Evolutionary conservation across 2,113 vertebrate genomes (phyloP).

Genomic region (Chrysemys picta): DNA sequence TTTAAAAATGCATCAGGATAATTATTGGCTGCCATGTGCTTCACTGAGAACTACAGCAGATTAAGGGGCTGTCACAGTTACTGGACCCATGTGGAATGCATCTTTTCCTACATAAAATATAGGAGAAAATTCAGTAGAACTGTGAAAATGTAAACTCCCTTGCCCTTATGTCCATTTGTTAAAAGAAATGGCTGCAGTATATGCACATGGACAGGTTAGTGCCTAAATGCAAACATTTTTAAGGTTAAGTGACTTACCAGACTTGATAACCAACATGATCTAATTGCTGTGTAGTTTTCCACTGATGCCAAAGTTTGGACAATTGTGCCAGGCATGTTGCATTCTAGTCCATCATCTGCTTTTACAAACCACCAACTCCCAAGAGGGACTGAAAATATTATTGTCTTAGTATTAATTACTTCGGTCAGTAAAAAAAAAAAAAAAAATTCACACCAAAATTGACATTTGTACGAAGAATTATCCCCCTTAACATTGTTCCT

Average conservation of each 20-base stretch:
- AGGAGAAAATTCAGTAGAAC: not conserved
- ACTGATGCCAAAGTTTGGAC: not conserved
- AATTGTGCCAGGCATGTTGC: not conserved
- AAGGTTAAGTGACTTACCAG: not conserved
- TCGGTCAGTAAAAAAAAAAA: not conserved
- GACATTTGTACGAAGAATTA: not conserved
- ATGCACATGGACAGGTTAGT: not conserved
- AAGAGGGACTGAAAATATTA: not conserved
- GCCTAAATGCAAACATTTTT: not conserved
- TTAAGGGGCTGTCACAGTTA: rapidly evolving
- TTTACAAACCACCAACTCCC: not conserved
- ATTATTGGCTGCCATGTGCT: not conserved
- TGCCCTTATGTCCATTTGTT: not conserved
- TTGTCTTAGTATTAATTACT: not conserved
- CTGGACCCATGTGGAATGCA: not conserved
- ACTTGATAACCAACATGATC: not conserved
- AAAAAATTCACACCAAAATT: not conserved
- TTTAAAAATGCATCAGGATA: not conserved
- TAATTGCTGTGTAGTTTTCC: not conserved
- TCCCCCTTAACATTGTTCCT: not conserved
- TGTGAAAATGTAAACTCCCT: not conserved
- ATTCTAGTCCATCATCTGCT: not conserved
- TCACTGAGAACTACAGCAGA: not conserved
- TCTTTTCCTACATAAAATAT: not conserved
- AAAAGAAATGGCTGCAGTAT: not conserved